A percentile compares a stretch with the other conserved stretches of the same genome.
Conservation (phyloP, 2,797 vertebrate species). For the Borostomias antarcticus region DNA sequence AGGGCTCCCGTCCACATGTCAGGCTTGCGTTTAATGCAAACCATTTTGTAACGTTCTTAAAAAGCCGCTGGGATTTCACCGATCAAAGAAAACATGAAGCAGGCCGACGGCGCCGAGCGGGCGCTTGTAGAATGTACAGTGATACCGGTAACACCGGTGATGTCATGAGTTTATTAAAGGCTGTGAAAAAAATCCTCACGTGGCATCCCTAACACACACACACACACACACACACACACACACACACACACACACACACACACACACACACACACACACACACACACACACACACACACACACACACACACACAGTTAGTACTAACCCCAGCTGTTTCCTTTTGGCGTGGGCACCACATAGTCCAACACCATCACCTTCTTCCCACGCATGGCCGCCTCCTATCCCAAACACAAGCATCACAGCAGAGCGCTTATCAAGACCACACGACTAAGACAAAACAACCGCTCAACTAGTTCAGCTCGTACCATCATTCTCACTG, state of each 20-base stretch:
- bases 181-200: no score
- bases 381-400: constrained; percentile 90
- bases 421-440: neutral
- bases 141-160: no score
- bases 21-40: no score
- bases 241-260: neutral
- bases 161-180: no score
- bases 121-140: no score
- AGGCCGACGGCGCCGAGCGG: no score
- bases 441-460: neutral
- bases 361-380: constrained; percentile 96
- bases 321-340: constrained; percentile 91
- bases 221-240: constrained; percentile 16
- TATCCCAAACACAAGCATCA: constrained; percentile 51
- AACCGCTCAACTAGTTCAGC: neutral
- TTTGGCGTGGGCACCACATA: constrained; percentile 90
- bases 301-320: neutral
- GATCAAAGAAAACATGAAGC: no score
- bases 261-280: constrained; percentile 16
- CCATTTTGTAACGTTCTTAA: no score
- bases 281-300: neutral
- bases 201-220: no score
- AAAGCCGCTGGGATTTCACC: no score
- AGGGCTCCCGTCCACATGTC: no score
- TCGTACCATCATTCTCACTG: neutral